phyloP scores from a whole-genome alignment of 92 coral and sea anemone species.

The Muricea muricata region DNA sequence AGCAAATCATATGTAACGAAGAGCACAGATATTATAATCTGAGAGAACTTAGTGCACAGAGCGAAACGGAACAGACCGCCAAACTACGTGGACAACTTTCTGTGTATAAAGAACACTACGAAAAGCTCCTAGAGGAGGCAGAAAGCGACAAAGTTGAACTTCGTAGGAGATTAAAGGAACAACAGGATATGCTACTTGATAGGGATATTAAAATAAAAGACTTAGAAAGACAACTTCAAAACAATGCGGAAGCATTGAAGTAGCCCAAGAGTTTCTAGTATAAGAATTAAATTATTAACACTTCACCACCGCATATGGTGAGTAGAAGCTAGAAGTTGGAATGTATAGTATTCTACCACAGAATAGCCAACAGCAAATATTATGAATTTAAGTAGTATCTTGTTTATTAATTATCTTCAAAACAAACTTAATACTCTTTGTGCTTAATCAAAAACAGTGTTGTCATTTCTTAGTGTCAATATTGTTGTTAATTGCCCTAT shows the following conservation, averaged over 20 bases:
- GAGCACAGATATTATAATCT: constrained; percentile 30
- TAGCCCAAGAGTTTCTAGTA: too few species aligned
- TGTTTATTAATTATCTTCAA: too few species aligned
- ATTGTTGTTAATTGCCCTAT: too few species aligned
- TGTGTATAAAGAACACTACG: constrained; percentile 25
- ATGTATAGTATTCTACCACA: too few species aligned
- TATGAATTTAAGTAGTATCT: too few species aligned
- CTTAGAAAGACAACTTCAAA: constrained; percentile 10
- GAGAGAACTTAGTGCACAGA: not conserved
- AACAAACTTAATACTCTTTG: too few species aligned
- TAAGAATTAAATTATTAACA: too few species aligned
- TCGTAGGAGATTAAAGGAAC: constrained; percentile 27
- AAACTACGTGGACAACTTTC: not conserved
- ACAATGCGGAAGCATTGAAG: not conserved
- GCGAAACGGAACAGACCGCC: not conserved
- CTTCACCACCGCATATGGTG: too few species aligned
- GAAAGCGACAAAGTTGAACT: constrained; percentile 23
- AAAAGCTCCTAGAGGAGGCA: constrained; percentile 27
- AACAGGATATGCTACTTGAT: constrained; percentile 34
- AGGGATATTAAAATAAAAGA: constrained; percentile 35
- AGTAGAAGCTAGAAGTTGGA: too few species aligned
- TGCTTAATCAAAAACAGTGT: too few species aligned
- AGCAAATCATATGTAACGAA: constrained; percentile 26
- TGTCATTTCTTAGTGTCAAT: too few species aligned
- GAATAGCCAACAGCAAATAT: too few species aligned